Percentiles rank a stretch among this genome's conserved stretches.
These are phyloP conservation scores for Hozukius guyotensis DNA, from an alignment of 2,797 vertebrate species.

Conservation along the genomic window DNA sequence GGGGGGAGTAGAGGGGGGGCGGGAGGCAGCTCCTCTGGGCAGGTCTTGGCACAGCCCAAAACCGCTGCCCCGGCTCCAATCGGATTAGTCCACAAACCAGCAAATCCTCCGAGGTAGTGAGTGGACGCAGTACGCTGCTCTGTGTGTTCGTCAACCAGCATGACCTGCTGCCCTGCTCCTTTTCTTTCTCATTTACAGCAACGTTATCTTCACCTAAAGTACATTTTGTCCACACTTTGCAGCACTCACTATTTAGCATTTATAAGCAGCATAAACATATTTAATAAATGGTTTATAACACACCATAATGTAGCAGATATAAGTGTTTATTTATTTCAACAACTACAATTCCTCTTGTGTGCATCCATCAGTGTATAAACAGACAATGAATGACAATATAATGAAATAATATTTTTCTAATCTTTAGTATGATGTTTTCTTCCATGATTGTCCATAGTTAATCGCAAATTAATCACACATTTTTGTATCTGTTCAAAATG, in stretches of 20 bases:
- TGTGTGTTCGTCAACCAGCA: background rate
- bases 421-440: background rate
- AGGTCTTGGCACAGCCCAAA: conserved; percentile 70
- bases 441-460: too few relatives aligned
- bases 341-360: background rate
- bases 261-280: background rate
- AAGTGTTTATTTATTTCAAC: background rate
- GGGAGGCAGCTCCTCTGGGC: conserved; percentile 61
- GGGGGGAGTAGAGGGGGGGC: background rate
- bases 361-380: background rate
- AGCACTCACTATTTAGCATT: background rate
- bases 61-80: conserved; percentile 72
- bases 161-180: conserved; percentile 43
- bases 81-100: conserved; percentile 80
- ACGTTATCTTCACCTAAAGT: background rate
- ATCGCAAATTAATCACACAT: too few relatives aligned
- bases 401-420: background rate
- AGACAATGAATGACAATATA: background rate
- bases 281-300: background rate
- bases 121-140: conserved; percentile 38
- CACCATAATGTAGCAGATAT: background rate
- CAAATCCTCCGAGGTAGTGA: conserved; percentile 75
- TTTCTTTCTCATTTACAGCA: background rate
- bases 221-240: too few relatives aligned
- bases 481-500: too few relatives aligned